Percentiles rank a stretch among this genome's conserved stretches.
phyloP scores from a whole-genome alignment of 1,140 invertebrate species.

The Drosophila yakuba region DNA sequence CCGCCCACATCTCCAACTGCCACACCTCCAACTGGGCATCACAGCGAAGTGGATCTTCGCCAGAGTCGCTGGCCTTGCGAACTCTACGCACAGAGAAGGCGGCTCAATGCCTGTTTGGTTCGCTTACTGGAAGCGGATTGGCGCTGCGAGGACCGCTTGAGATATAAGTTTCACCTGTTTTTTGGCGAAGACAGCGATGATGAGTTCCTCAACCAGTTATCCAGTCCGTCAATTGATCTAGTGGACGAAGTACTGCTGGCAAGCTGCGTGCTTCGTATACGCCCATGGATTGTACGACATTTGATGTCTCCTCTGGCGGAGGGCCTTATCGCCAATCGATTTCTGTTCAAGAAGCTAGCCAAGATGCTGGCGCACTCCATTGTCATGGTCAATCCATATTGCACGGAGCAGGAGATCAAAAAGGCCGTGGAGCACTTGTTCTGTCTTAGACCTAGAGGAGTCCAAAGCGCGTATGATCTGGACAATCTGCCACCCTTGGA shows the following conservation, averaged over 20 bases:
- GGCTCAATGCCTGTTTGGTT: constrained; percentile 55
- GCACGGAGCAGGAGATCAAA: constrained; percentile 67
- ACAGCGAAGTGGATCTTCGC: constrained; percentile 45
- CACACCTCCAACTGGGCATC: not conserved
- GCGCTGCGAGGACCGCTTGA: constrained; percentile 64
- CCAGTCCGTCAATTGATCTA: constrained; percentile 76
- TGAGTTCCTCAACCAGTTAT: constrained; percentile 68
- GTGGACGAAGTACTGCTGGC: constrained; percentile 69
- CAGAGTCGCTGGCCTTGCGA: constrained; percentile 82
- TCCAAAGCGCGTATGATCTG: constrained; percentile 57
- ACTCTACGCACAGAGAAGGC: constrained; percentile 68
- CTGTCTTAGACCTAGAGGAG: constrained; percentile 56
- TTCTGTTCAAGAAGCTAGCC: constrained; percentile 79
- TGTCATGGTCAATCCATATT: constrained; percentile 76
- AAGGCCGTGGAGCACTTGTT: constrained; percentile 66
- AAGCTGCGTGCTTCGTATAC: constrained; percentile 76
- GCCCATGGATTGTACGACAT: constrained; percentile 77
- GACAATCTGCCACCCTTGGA: constrained; percentile 37
- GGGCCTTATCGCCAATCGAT: constrained; percentile 77
- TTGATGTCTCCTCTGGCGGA: constrained; percentile 75
- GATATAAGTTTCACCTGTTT: constrained; percentile 59
- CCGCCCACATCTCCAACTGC: constrained; percentile 10
- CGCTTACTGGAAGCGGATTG: constrained; percentile 68
- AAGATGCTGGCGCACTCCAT: constrained; percentile 67
- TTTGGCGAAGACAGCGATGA: constrained; percentile 81